Percentiles rank a stretch among this genome's conserved stretches.
phyloP scores from a whole-genome alignment of 2,797 vertebrate genomes.

The Simalia tracyae region DNA sequence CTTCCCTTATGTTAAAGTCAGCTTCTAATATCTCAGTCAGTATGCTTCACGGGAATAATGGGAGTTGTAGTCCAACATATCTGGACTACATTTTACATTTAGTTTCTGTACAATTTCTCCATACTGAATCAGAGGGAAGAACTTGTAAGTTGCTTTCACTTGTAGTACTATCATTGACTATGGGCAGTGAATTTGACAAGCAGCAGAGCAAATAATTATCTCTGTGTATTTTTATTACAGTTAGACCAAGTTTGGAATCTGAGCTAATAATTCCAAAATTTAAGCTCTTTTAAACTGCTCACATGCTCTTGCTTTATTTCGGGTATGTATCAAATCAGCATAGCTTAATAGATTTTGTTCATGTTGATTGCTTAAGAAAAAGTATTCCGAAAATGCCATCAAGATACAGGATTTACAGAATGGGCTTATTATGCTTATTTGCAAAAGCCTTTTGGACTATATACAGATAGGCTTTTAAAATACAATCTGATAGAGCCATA shows the following conservation, averaged over 20 bases:
- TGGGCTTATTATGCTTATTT: slow-evolving; percentile 32
- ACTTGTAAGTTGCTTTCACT: slow-evolving; percentile 5
- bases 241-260: not conserved
- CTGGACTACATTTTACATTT: not conserved
- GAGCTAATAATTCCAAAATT: not conserved
- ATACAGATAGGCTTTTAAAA: slow-evolving; percentile 6
- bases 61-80: not conserved
- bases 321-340: not conserved
- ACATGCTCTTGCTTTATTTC: slow-evolving; percentile 40
- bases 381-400: slow-evolving; percentile 34
- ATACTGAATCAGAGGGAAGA: slow-evolving; percentile 31
- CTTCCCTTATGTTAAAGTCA: not conserved
- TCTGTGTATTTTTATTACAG: slow-evolving; percentile 5
- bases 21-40: not conserved
- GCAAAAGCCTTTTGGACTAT: slow-evolving; percentile 29
- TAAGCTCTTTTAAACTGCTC: slow-evolving; percentile 26
- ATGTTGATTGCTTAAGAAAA: slow-evolving; percentile 24
- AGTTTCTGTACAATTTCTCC: slow-evolving; percentile 8
- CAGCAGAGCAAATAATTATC: slow-evolving; percentile 29
- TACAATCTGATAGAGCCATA: not conserved
- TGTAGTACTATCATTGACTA: not conserved
- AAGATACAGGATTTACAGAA: slow-evolving; percentile 22
- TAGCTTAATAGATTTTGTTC: slow-evolving; percentile 17
- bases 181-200: slow-evolving; percentile 3
- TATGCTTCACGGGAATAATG: not conserved